Percentiles rank a stretch among this genome's conserved stretches.
These are phyloP conservation scores for Melanotaenia pygmaea DNA, from an alignment of 2,797 vertebrate species.

Conservation along the genomic window DNA sequence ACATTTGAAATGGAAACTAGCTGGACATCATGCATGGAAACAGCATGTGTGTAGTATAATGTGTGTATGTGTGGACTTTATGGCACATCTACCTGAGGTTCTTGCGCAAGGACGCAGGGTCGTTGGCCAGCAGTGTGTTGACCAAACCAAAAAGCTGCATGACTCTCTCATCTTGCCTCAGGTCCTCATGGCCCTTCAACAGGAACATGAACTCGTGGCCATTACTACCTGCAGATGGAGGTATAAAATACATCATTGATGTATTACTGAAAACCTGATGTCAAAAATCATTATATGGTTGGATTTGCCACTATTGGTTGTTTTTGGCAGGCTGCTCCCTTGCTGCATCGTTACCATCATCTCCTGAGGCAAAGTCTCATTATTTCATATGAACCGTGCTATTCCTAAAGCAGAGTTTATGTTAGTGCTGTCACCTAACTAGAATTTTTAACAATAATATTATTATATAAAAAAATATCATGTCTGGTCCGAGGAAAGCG, in stretches of 20 bases:
- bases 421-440: background rate
- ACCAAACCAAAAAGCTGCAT: slow-evolving; percentile 99
- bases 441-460: background rate
- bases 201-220: slow-evolving; percentile 99
- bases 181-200: slow-evolving; percentile 97
- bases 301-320: slow-evolving; percentile 15
- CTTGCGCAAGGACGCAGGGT: slow-evolving; percentile 96
- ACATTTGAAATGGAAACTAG: background rate
- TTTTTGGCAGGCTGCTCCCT: slow-evolving; percentile 19
- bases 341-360: slow-evolving; percentile 33
- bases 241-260: slow-evolving; percentile 49
- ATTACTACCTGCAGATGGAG: slow-evolving; percentile 90
- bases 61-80: background rate
- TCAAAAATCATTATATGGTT: slow-evolving; percentile 15
- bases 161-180: slow-evolving; percentile 96
- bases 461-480: background rate
- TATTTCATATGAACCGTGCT: slow-evolving; percentile 34
- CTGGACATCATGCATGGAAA: background rate
- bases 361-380: slow-evolving; percentile 24
- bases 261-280: slow-evolving; percentile 5
- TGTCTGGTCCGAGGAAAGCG: background rate
- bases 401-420: slow-evolving; percentile 4
- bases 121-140: slow-evolving; percentile 96
- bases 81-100: slow-evolving; percentile 89
- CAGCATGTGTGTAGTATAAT: background rate